Evolutionary conservation across 2,888 invertebrate genomes (phyloP), one percentile per base, ranked within the genome.

Genomic region (Heliothis peltigera): DNA sequence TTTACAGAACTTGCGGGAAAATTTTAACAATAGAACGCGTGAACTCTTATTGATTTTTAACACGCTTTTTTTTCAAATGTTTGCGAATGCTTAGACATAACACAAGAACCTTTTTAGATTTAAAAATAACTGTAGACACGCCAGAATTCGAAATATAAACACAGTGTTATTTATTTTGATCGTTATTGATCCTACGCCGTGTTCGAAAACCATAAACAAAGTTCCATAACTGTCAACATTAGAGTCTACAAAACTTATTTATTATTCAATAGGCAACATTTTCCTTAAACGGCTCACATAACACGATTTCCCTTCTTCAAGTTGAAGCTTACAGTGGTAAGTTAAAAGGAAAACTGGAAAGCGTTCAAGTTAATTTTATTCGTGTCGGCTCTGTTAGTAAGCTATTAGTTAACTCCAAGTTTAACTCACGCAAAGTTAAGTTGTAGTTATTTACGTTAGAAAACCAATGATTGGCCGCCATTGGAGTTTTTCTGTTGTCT

Each of bases 331-430:
- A 46, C 54, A 54, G 57, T 25, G 56, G 62, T 43, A 43, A 77
- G 18, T 76, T 59, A 55, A 55, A 54, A 28, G 72, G 47, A 60
- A 54, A 73, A 73, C 64, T 64, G 60, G 57, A 57, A 60, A 76
- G 47, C 72, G 61, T 76, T 81, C 62, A 63, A 77, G 76, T 77
- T 84, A 83, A 84, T 81, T 82, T 81, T 79, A 79, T 82, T 80
- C 83, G 80, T 86, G 84, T 82, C 67, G 73, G 76, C 70, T 72
- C 59, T 64, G 80, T 82, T 84, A 82, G 82, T 80, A 67, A 79
- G 71, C 83, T 84, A 80, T 84, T 82, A 84, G 82, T 85, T 82
- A 85, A 81, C 77, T 70, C 62, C 68, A 79, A 73, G 60, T 79
- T 69, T 42, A 52, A 51, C 49, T 70, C 86, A 86, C 86, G 87